Conservation (phyloP, 2,113 vertebrate species). For the Ibidorhyncha struthersii region DNA sequence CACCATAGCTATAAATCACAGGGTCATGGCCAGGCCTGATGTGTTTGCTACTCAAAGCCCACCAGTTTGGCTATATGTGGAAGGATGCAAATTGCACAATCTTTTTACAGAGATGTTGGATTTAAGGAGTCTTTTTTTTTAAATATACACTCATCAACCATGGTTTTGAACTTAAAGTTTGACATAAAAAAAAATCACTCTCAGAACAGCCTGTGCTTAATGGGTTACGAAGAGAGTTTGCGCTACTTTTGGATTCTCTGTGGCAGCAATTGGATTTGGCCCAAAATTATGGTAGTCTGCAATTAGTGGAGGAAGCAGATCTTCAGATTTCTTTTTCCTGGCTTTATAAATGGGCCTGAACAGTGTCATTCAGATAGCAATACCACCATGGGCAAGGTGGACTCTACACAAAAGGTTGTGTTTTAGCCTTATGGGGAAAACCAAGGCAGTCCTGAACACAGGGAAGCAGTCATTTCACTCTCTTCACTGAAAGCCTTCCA, state of each 20-base stretch:
- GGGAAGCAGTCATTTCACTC: background rate
- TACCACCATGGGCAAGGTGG: background rate
- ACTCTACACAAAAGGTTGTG: background rate
- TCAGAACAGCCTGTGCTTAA: background rate
- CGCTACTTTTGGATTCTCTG: background rate
- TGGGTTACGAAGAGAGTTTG: background rate
- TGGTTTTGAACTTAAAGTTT: background rate
- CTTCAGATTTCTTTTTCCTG: constrained; percentile 21
- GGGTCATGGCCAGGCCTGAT: background rate
- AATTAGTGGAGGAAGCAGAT: background rate
- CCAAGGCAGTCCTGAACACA: background rate
- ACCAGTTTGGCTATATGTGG: background rate
- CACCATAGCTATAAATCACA: background rate
- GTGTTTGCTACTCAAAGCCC: background rate
- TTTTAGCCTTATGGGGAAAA: background rate
- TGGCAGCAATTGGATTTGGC: background rate
- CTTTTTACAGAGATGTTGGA: background rate
- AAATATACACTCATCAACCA: background rate
- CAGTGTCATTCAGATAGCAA: background rate
- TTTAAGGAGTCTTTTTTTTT: background rate
- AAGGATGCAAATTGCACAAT: background rate
- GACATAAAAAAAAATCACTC: background rate
- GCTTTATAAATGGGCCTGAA: background rate
- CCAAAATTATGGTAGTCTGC: background rate
- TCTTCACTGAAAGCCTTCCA: background rate